Conservation (phyloP, 2,888 invertebrate species). For the Sesamia inferens region DNA sequence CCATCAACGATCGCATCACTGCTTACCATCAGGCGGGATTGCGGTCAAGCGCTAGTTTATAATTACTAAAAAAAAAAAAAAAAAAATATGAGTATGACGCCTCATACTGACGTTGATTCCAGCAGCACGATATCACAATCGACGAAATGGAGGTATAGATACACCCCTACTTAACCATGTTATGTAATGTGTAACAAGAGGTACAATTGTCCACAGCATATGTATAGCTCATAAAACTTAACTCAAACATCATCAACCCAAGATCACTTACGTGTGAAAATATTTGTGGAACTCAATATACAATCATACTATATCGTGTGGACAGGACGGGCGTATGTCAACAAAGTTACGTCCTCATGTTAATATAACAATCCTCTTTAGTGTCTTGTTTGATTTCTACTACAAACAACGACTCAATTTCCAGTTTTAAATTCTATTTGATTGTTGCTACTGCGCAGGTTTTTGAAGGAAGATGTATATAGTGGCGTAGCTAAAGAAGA, state of each 20-base stretch:
- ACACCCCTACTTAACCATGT: not conserved
- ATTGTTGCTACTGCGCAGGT: conserved; percentile 17
- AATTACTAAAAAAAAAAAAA: too few relatives aligned
- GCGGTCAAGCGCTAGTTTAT: too few relatives aligned
- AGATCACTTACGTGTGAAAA: conserved; percentile 25
- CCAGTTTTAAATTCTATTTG: not conserved
- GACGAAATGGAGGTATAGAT: not conserved
- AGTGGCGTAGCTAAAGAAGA: too few relatives aligned
- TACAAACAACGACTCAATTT: conserved; percentile 34
- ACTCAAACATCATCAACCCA: conserved; percentile 5
- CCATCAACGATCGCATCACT: too few relatives aligned
- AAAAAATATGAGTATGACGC: too few relatives aligned
- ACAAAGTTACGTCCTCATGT: conserved; percentile 22
- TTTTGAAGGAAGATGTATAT: not conserved
- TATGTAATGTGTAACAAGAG: not conserved
- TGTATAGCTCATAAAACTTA: conserved; percentile 1
- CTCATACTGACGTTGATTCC: too few relatives aligned
- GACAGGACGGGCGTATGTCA: conserved; percentile 28
- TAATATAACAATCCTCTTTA: conserved; percentile 29
- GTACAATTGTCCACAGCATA: conserved; percentile 13
- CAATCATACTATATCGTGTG: conserved; percentile 15
- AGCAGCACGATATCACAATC: not conserved
- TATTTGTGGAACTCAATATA: conserved; percentile 32
- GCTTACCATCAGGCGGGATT: too few relatives aligned
- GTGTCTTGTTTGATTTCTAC: conserved; percentile 2